Evolutionary conservation across 2,113 vertebrate genomes (phyloP).

Genomic region (Zosterops japonicus): DNA sequence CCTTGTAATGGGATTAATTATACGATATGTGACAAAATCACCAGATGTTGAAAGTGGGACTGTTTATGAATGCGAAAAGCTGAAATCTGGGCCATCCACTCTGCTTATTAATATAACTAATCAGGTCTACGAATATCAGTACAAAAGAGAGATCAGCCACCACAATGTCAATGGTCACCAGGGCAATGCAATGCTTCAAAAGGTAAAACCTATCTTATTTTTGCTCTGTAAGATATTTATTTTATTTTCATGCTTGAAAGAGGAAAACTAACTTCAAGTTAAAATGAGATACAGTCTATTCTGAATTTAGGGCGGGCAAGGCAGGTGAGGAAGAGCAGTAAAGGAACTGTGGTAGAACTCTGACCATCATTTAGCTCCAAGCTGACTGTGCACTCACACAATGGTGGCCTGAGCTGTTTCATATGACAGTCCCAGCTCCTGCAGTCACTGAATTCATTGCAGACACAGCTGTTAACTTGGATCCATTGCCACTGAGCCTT

Average conservation of each 20-base stretch:
- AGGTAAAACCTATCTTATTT: constrained; percentile 67
- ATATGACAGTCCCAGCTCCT: not conserved
- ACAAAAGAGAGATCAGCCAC: constrained; percentile 73
- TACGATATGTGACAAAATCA: constrained; percentile 73
- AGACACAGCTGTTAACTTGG: not conserved
- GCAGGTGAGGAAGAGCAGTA: not conserved
- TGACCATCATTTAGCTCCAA: not conserved
- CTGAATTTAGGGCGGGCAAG: not conserved
- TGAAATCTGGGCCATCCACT: constrained; percentile 66
- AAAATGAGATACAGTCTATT: not conserved
- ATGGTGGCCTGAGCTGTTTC: not conserved
- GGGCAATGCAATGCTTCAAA: constrained; percentile 71
- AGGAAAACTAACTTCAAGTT: not conserved
- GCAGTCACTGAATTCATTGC: not conserved
- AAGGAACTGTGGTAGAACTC: not conserved
- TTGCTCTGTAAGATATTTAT: not conserved
- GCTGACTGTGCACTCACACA: not conserved
- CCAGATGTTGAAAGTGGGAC: constrained; percentile 56
- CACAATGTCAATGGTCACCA: constrained; percentile 72
- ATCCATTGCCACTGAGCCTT: not conserved
- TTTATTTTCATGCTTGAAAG: not conserved
- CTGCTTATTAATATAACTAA: constrained; percentile 77
- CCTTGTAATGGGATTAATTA: constrained; percentile 79
- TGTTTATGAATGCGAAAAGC: constrained; percentile 72
- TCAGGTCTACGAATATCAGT: constrained; percentile 77